A percentile compares a stretch with the other conserved stretches of the same genome.
phyloP scores from a whole-genome alignment of 2,888 invertebrate genomes.

The Philonicus albiceps region DNA sequence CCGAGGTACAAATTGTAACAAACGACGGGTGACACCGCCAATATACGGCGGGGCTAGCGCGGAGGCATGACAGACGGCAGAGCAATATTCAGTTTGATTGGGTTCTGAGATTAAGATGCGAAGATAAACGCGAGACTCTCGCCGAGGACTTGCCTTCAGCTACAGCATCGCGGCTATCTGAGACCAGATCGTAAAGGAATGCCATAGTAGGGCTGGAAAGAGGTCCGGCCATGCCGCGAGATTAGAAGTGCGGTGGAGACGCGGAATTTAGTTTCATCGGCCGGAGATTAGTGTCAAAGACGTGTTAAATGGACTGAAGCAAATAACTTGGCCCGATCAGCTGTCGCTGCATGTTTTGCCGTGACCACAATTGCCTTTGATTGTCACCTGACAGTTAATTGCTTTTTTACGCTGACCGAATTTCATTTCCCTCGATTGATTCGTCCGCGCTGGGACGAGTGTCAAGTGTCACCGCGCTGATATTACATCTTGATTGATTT shows the following conservation, averaged over 20 bases:
- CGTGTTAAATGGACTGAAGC: slow-evolving; percentile 64
- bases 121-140: slow-evolving; percentile 19
- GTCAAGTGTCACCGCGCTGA: slow-evolving; percentile 30
- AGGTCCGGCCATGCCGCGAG: neutral
- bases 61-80: slow-evolving; percentile 4
- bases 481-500: slow-evolving; percentile 1
- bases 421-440: slow-evolving; percentile 2
- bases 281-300: slow-evolving; percentile 64
- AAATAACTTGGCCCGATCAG: slow-evolving; percentile 47
- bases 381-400: slow-evolving; percentile 39
- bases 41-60: neutral
- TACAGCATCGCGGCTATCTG: neutral
- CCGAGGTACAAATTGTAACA: slow-evolving; percentile 30
- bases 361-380: neutral
- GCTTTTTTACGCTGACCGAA: slow-evolving; percentile 13
- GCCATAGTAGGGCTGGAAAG: neutral
- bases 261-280: slow-evolving; percentile 60
- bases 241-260: neutral
- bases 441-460: slow-evolving; percentile 20
- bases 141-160: neutral
- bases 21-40: slow-evolving; percentile 11
- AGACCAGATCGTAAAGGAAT: neutral
- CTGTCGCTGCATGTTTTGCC: slow-evolving; percentile 34
- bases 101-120: slow-evolving; percentile 18
- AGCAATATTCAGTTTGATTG: slow-evolving; percentile 33